Base-by-base conservation (phyloP, 2,113 vertebrate genomes). In the Brachypodius melanocephalos region DNA sequence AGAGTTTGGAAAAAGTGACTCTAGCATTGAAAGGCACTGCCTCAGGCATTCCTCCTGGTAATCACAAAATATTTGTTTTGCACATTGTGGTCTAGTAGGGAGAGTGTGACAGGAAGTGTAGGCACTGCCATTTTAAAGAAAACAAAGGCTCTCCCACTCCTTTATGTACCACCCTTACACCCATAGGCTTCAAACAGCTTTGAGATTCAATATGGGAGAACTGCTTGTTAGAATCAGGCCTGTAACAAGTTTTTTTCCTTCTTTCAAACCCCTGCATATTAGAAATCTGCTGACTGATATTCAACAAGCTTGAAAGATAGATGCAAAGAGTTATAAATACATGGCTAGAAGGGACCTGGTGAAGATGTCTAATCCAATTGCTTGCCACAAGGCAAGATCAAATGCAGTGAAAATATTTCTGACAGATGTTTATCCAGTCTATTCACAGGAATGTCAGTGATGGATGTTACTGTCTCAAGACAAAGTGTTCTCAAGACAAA, bases 361-460 rank as follows among this genome's bases (percentile, higher is more conserved):
- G 65, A 80, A 84, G 63, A 80, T 67, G 51, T 84, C 68, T 87
- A 71, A 77, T 84, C 43, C 72, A 86, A 77, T 49, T 83, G 22
- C 58, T 83, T 73, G 42, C 46, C 34, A 38, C 67, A 65, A 84
- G 79, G 67, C 72, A 85, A 89, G 63, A 92, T 71, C 42, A 92
- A 81, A 66, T 4, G 5, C 79, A 84, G 34, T 18, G 17, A n/a
- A 92, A 92, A 12, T 62, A 31, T 88, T 92, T 90, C 82, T 95
- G 90, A 82, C 71, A 85, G 88, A 75, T 92, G 49, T 90, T 92
- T 93, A 84, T 89, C 59, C 80, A 73, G 45, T 38, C 63, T 86
- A 34, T 86, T 90, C 72, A 66, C 29, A 54, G 72, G 72, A 80
- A 57, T 69, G 83, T 61, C 89, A 89, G 59, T 90, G 79, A 95